Evolutionary conservation across 2,888 invertebrate genomes (phyloP), one percentile per base, ranked within the genome.

Genomic region (Blera fallax): DNA sequence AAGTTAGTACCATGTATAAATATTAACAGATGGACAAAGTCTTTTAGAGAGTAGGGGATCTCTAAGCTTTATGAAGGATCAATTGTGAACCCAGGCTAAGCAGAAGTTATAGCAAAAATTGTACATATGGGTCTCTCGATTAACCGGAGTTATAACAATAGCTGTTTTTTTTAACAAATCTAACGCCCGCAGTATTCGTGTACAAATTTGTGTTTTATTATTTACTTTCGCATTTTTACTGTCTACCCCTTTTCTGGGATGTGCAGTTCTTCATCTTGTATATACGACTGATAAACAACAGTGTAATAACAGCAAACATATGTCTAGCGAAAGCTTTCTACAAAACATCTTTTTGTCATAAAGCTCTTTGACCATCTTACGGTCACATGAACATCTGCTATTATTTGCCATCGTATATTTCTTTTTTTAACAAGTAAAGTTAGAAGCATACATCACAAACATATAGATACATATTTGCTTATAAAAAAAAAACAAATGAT

Each of bases 391-490:
- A 54, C 40, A 69, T 40, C 52, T 70, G 14, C 21, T 34, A 11
- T 3, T 24, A 60, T 48, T 48, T 34, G 34, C 34, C 58, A 10
- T 48, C 7, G 34, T 16, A 58, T 14, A 48, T 8, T 48, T 27
- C 27, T 32, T 21, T 2, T 34, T 52, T 11, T 8, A 11, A 37
- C 37, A 37, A 34, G n/a, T 37, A 58, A 3, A 60, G 4, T 37
- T 40, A 37, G 56, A 65, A 65, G 56, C 48, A 58, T 34, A 77
- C 40, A 45, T 56, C 32, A 11, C 14, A 52, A 21, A 67, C 37
- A 52, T 40, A 52, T 16, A 48, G n/a, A 48, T 64, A 50, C 8
- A 45, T 24, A 43, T 27, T 8, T 18, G 11, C 21, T 14, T 48
- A 62, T 10, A 45, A 18, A 37, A 14, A 56, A 56, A 27, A 48